These are phyloP conservation scores for Fissipunctia ypsillon DNA, from an alignment of 2,888 invertebrate species.

Conservation along the genomic window DNA sequence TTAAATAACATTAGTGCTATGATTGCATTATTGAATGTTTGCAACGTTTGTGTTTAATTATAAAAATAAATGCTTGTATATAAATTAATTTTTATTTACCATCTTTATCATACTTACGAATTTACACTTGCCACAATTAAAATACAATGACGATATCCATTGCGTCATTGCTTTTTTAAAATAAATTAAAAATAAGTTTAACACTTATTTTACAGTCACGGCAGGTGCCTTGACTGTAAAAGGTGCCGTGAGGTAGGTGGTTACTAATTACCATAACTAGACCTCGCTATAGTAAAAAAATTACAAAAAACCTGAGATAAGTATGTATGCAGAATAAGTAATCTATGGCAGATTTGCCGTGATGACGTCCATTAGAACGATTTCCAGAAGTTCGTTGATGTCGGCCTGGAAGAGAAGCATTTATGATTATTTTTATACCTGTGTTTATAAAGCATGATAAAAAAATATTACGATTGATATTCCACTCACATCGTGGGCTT, in stretches of 20 bases:
- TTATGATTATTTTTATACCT: not conserved
- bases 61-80: conserved; percentile 90
- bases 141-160: too few relatives aligned
- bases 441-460: not conserved
- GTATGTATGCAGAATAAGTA: not conserved
- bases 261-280: not conserved
- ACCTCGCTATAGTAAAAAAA: not conserved
- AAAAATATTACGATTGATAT: not conserved
- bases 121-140: too few relatives aligned
- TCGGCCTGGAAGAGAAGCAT: not conserved
- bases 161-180: too few relatives aligned
- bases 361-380: not conserved
- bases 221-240: too few relatives aligned
- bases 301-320: not conserved
- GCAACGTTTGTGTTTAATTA: conserved; percentile 89
- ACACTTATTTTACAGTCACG: too few relatives aligned
- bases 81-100: conserved; percentile 69
- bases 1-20: conserved; percentile 87
- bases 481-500: not conserved
- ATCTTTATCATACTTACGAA: not conserved
- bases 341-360: not conserved
- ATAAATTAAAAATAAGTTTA: too few relatives aligned
- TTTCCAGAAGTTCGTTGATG: not conserved
- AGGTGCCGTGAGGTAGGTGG: too few relatives aligned
- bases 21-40: conserved; percentile 90